These are phyloP conservation scores for Lithobates pipiens DNA, from an alignment of 2,797 vertebrate species.

Conservation along the genomic window DNA sequence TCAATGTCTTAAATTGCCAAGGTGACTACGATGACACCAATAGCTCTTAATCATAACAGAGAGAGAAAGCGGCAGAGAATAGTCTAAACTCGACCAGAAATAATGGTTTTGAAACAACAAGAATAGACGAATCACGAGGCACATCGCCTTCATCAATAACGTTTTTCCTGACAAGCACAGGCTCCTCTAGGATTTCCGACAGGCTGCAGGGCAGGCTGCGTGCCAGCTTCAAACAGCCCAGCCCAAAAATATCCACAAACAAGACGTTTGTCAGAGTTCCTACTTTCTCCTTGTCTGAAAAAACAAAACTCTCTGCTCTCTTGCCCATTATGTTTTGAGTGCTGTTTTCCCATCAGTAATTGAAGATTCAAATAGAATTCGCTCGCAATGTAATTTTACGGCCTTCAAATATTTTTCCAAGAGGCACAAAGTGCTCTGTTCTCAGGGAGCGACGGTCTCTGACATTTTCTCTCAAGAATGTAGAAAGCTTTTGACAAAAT, in stretches of 20 bases:
- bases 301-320: slow-evolving; percentile 3
- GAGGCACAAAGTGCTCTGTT: slow-evolving; percentile 2
- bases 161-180: background rate
- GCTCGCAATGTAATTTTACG: background rate
- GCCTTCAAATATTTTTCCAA: slow-evolving; percentile 39
- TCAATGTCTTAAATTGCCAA: background rate
- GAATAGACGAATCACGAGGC: background rate
- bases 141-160: slow-evolving; percentile 27
- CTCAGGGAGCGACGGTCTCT: background rate
- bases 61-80: no score
- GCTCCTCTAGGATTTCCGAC: slow-evolving; percentile 13
- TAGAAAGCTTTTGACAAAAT: slow-evolving; percentile 33
- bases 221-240: background rate
- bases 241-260: background rate
- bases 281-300: background rate
- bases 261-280: background rate
- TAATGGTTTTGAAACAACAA: background rate
- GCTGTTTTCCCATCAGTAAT: slow-evolving; percentile 32
- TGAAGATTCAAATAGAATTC: slow-evolving; percentile 43
- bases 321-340: slow-evolving; percentile 18
- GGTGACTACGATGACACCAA: background rate
- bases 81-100: background rate
- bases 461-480: slow-evolving; percentile 23
- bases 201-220: background rate
- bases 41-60: slow-evolving; percentile 7